Conservation (phyloP, 2,113 vertebrate species). For the Fulica atra region DNA sequence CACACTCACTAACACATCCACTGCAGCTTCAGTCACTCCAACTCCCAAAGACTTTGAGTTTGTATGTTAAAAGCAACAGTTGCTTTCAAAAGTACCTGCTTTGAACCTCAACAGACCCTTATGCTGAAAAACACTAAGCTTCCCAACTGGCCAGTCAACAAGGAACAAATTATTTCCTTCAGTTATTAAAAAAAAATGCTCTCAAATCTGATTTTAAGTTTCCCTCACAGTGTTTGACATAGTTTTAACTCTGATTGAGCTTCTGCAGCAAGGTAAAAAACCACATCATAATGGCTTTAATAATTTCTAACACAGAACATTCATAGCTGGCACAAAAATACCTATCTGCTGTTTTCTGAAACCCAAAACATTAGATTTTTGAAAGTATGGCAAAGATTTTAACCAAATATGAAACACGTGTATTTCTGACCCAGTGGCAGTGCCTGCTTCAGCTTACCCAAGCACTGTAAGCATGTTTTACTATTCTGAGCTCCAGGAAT, state of each 20-base stretch:
- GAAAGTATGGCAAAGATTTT: neutral
- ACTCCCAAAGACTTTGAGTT: neutral
- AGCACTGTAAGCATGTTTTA: neutral
- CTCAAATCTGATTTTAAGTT: neutral
- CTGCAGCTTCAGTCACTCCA: neutral
- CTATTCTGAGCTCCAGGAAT: neutral
- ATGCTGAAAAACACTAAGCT: neutral
- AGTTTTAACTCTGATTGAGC: neutral
- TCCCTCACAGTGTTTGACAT: neutral
- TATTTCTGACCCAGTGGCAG: neutral
- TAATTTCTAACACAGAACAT: neutral
- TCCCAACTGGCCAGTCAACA: neutral
- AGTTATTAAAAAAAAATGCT: neutral
- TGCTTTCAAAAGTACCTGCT: neutral
- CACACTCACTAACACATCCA: neutral
- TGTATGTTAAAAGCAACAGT: neutral
- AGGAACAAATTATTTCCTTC: neutral
- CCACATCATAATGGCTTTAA: neutral
- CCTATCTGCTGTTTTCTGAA: neutral
- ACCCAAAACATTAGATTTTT: neutral
- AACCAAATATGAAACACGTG: neutral
- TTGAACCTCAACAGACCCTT: neutral
- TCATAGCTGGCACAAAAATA: neutral
- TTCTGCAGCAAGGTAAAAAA: neutral
- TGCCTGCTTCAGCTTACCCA: neutral